These are phyloP conservation scores for Umimayanthus chanpuru DNA, from an alignment of 92 coral and sea anemone species.

Conservation along the genomic window DNA sequence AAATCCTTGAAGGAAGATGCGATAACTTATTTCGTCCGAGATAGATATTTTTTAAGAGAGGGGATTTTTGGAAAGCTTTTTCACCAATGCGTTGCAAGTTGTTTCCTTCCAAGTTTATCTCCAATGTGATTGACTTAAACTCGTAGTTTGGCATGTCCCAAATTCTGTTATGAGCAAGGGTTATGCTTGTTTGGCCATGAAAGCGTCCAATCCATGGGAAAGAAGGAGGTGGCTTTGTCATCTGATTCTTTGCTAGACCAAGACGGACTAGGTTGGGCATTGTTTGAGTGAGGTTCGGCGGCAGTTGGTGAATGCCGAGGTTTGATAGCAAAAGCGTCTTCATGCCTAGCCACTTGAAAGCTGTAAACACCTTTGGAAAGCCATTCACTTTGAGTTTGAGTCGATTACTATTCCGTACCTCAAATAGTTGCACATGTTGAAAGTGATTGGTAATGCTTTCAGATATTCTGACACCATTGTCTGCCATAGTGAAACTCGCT, in stretches of 20 bases:
- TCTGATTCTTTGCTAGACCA: not conserved
- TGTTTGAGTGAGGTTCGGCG: not conserved
- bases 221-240: not conserved
- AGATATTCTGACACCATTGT: not conserved
- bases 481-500: not conserved
- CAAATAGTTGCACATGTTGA: constrained; percentile 1
- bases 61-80: not conserved
- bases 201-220: constrained; percentile 10
- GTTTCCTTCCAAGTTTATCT: constrained; percentile 21
- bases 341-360: constrained; percentile 27
- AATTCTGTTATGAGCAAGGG: constrained; percentile 8
- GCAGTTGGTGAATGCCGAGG: not conserved
- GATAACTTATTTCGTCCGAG: constrained; percentile 2
- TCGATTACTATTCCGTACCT: not conserved
- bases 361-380: constrained; percentile 22
- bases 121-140: not conserved
- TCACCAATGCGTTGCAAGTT: not conserved
- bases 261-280: constrained; percentile 20
- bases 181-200: not conserved
- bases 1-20: constrained; percentile 6
- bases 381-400: not conserved
- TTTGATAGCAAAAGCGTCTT: constrained; percentile 1
- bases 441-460: not conserved
- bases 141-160: constrained; percentile 3
- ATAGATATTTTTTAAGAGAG: not conserved